phyloP scores from a whole-genome alignment of 2,888 invertebrate genomes.

The Deilephila elpenor region DNA sequence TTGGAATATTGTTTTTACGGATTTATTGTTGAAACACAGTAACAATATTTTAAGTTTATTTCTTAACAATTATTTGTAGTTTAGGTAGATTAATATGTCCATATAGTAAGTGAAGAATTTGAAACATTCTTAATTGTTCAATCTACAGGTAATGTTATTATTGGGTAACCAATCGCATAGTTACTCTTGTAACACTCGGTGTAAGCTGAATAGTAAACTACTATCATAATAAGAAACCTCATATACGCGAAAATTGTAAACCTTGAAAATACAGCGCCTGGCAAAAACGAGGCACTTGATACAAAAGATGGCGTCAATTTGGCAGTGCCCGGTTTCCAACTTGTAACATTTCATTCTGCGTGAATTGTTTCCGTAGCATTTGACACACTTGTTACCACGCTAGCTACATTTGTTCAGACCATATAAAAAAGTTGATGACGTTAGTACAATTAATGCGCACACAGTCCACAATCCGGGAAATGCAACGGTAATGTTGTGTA shows the following conservation, averaged over 20 bases:
- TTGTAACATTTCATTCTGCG: background rate
- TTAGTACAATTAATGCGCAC: constrained; percentile 20
- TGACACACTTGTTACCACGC: background rate
- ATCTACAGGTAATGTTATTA: too few relatives aligned
- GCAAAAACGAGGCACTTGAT: background rate
- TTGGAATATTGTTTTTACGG: too few relatives aligned
- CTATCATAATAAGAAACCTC: too few relatives aligned
- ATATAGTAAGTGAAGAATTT: too few relatives aligned
- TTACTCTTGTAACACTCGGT: too few relatives aligned
- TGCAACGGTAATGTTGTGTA: constrained; percentile 22
- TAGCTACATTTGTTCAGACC: background rate
- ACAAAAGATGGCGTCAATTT: constrained; percentile 3
- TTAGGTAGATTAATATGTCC: too few relatives aligned
- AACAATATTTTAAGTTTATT: too few relatives aligned
- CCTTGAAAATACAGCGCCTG: background rate
- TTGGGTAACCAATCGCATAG: too few relatives aligned
- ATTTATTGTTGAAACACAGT: too few relatives aligned
- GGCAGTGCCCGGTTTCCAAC: background rate
- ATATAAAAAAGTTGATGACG: constrained; percentile 3
- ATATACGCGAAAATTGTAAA: background rate
- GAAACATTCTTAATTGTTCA: too few relatives aligned
- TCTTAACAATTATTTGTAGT: too few relatives aligned
- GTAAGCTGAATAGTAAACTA: too few relatives aligned
- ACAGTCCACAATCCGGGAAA: constrained; percentile 10
- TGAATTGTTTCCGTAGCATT: background rate